Evolutionary conservation across 1,140 invertebrate species (phyloP).

Genomic region (Vanessa atalanta): DNA sequence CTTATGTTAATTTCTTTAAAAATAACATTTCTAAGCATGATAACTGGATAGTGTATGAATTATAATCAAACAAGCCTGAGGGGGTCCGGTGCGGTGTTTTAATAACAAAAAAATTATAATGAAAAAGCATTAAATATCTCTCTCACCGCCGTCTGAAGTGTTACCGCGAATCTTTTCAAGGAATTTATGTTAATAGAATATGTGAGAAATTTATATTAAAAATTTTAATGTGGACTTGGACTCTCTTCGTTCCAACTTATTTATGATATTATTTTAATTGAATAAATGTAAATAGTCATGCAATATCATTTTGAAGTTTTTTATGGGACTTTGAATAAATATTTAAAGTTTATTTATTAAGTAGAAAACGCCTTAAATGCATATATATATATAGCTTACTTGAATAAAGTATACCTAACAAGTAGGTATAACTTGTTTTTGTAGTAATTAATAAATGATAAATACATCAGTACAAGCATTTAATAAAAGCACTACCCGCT

Average conservation of each 20-base stretch:
- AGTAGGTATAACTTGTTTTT: neutral
- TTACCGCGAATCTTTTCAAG: neutral
- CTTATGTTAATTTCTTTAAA: constrained; percentile 1
- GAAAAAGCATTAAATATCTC: neutral
- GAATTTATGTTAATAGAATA: constrained; percentile 3
- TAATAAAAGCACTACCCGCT: no score
- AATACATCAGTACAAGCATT: no score
- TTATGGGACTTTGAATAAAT: no score
- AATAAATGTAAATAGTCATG: constrained; percentile 1
- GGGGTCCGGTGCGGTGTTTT: neutral
- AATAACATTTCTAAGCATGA: neutral
- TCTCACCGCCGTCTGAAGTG: neutral
- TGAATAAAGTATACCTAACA: no score
- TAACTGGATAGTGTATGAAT: neutral
- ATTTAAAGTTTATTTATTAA: no score
- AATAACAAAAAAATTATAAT: constrained; percentile 9
- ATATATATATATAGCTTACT: neutral
- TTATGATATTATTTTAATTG: constrained; percentile 2
- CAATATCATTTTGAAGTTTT: neutral
- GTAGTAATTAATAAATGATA: neutral
- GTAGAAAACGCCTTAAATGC: no score
- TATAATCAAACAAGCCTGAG: neutral
- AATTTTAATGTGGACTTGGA: neutral
- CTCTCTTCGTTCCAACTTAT: neutral
- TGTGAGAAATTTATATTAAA: neutral